Evolutionary conservation across 2,888 invertebrate genomes (phyloP), one percentile per base, ranked within the genome.

Genomic region (Drosophila pegasa): DNA sequence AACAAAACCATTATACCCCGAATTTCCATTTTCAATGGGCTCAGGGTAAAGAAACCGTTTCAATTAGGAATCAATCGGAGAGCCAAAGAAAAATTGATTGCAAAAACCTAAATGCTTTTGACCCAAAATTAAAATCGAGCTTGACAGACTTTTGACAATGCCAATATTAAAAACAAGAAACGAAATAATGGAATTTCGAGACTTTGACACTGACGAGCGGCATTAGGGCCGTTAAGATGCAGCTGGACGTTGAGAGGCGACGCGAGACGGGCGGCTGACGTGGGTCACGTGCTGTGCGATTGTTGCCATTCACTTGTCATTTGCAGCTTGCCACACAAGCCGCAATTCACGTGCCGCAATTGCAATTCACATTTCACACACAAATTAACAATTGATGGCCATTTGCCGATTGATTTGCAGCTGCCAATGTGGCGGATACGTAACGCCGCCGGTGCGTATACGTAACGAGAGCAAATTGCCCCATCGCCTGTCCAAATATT

Each of bases 311-410:
- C 31, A 25, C 33, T 41, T 43, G 27, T 38, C 41, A 66, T 50
- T 35, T 60, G 75, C 40, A 38, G 38, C n/a, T 29, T 40, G 50
- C 25, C 41, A n/a, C 43, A 9, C 45, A 37, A 14, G 16, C 27
- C 40, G 22, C 47, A 25, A 40, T 29, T 57, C 35, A 50, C 37
- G 31, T 56, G 59, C 38, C 60, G 33, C 55, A 58, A 59, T 35
- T 63, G 51, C 71, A 73, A 29, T 29, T 29, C 55, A 38, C 48
- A 33, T 45, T 12, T 45, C 35, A 14, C 18, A 7, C n/a, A 20
- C 40, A 70, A 71, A 71, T 77, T 59, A 57, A 60, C 56, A 50
- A 45, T 76, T 52, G 57, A 75, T 69, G 20, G 72, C 48, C 33
- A 51, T 43, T 56, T 52, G 25, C 58, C 55, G 74, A 59, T 72